These are phyloP conservation scores for Nesoenas mayeri DNA, from an alignment of 2,113 vertebrate species.

Conservation along the genomic window DNA sequence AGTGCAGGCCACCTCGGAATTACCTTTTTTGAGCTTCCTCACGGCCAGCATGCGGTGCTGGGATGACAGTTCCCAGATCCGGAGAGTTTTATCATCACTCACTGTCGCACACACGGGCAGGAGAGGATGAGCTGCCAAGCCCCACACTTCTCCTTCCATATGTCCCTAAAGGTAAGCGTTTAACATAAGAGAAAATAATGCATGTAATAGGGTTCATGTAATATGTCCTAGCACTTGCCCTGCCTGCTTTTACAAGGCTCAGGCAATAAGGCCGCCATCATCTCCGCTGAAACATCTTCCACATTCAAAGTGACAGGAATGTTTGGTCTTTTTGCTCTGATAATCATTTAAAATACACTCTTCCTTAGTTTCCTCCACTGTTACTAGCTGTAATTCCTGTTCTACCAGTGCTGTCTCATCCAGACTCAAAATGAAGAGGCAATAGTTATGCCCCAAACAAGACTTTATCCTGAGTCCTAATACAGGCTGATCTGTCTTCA, in stretches of 20 bases:
- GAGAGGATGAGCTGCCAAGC: constrained; percentile 90
- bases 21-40: constrained; percentile 98
- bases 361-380: not conserved
- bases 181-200: not conserved
- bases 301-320: not conserved
- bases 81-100: constrained; percentile 93
- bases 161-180: constrained; percentile 82
- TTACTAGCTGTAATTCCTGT: not conserved
- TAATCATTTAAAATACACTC: not conserved
- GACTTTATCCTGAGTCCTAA: not conserved
- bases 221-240: not conserved
- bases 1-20: not conserved
- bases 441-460: not conserved
- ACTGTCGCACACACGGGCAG: constrained; percentile 95
- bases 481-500: not conserved
- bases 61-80: constrained; percentile 95
- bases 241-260: not conserved
- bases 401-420: not conserved
- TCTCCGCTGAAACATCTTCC: not conserved
- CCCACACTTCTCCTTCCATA: constrained; percentile 98
- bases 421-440: not conserved
- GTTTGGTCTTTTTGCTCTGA: not conserved
- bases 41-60: constrained; percentile 98
- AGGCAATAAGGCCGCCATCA: not conserved
- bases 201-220: not conserved